Evolutionary conservation across 53 echinoderm and acorn worm species (phyloP).

Genomic region (Mesocentrotus franciscanus): DNA sequence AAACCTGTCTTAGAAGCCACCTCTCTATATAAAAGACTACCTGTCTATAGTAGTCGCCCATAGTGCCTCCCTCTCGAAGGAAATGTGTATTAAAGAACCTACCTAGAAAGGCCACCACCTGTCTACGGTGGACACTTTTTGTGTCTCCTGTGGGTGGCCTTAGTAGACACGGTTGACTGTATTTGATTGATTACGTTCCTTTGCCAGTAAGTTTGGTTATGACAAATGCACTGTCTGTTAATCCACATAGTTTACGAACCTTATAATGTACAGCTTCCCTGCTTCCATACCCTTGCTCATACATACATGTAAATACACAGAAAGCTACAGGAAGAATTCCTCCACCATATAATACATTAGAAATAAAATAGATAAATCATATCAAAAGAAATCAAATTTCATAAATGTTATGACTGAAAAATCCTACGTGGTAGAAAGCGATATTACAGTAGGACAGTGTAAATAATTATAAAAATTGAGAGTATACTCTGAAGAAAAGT

Average conservation of each 20-base stretch:
- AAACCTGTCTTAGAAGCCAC: too few species aligned
- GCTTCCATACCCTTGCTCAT: not conserved
- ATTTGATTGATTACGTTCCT: not conserved
- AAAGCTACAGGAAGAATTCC: not conserved
- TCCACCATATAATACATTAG: slow-evolving; percentile 4
- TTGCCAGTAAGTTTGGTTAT: not conserved
- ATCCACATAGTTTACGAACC: not conserved
- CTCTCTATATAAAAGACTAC: too few species aligned
- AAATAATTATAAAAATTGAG: slow-evolving; percentile 15
- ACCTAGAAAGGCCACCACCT: too few species aligned
- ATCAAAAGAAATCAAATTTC: not conserved
- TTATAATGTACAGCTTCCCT: not conserved
- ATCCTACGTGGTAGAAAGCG: not conserved
- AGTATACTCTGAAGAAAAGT: not conserved
- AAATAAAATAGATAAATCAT: not conserved
- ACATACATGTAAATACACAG: not conserved
- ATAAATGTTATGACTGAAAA: not conserved
- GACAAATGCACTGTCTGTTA: not conserved
- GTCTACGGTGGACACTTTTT: too few species aligned
- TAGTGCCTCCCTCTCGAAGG: too few species aligned
- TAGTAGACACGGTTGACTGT: too few species aligned
- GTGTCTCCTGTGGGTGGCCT: too few species aligned
- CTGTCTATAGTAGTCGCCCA: too few species aligned
- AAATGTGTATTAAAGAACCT: too few species aligned
- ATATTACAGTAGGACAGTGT: not conserved